phyloP scores from a whole-genome alignment of 2,113 vertebrate genomes.

The Thermophis baileyi region DNA sequence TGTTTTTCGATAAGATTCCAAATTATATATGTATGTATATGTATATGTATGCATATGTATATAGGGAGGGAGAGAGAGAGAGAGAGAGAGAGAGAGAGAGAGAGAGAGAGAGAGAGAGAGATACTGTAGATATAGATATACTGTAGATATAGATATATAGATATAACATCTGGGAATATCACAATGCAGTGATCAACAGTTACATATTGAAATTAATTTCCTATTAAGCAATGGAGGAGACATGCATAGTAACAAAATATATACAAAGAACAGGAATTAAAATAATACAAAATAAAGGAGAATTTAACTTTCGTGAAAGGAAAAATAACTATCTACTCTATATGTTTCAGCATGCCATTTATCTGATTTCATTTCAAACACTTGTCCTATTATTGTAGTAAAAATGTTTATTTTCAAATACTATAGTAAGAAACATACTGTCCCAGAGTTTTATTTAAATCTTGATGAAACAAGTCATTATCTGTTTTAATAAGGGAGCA shows the following conservation, averaged over 20 bases:
- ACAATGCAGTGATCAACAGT: not conserved
- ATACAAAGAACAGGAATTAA: not conserved
- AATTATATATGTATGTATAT: no score
- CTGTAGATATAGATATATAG: not conserved
- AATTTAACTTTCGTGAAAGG: not conserved
- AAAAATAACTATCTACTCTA: not conserved
- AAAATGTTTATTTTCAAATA: not conserved
- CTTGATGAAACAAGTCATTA: not conserved
- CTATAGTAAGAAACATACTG: not conserved
- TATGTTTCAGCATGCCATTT: not conserved
- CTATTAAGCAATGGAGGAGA: not conserved
- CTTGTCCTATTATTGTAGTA: not conserved
- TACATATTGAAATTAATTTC: not conserved
- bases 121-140: no score
- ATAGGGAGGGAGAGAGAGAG: no score
- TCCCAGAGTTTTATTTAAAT: not conserved
- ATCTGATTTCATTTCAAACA: not conserved
- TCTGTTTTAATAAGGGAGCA: not conserved
- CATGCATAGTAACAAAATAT: not conserved
- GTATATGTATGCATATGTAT: no score
- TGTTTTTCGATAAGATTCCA: not conserved
- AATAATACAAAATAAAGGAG: not conserved
- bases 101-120: no score
- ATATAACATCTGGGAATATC: not conserved
- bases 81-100: rapidly evolving